Conservation (phyloP, 2,797 vertebrate species). For the Girardinus metallicus region DNA sequence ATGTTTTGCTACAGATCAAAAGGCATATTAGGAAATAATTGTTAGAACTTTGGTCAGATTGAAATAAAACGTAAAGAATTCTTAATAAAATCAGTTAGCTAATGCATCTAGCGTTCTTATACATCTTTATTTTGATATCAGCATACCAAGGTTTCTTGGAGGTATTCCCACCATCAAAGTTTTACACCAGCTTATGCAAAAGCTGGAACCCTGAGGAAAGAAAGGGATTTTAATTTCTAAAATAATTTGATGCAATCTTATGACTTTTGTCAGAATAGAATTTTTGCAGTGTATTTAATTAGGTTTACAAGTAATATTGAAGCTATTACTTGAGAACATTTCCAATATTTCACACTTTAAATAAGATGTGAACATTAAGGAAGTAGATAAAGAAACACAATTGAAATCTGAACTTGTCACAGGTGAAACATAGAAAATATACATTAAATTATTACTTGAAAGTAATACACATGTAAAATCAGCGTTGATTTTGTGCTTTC, state of each 20-base stretch:
- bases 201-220: background rate
- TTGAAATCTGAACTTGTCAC: background rate
- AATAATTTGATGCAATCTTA: background rate
- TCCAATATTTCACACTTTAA: background rate
- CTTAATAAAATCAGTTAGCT: background rate
- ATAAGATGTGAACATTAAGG: background rate
- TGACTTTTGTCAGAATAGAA: background rate
- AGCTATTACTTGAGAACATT: background rate
- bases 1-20: background rate
- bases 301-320: background rate
- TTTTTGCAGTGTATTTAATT: background rate
- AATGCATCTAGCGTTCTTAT: background rate
- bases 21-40: background rate
- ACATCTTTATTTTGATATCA: background rate
- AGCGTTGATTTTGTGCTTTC: slow-evolving; percentile 6
- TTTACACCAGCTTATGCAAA: background rate
- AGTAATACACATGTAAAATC: background rate
- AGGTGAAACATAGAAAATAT: background rate
- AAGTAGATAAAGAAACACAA: background rate
- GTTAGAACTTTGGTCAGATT: background rate
- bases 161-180: background rate
- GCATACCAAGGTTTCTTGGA: background rate
- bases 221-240: background rate
- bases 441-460: background rate
- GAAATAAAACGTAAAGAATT: background rate